Evolutionary conservation across 30 jellyfish, hydroid and myxozoan species (phyloP).

Genomic region (Aurelia coerulea): DNA sequence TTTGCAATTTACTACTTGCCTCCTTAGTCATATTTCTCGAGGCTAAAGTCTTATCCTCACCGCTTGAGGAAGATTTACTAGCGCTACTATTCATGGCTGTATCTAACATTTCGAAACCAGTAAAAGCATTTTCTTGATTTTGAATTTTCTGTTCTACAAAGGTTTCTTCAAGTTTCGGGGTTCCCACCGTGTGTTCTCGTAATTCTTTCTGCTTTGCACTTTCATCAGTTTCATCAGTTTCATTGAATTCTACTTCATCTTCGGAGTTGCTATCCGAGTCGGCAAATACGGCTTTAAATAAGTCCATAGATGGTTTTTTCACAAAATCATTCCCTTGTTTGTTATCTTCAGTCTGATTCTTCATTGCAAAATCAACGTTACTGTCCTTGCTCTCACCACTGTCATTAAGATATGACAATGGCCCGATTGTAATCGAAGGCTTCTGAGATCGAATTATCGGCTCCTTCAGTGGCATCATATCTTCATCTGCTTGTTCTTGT

Average conservation of each 20-base stretch:
- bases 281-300: slow-evolving; percentile 93
- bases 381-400: background rate
- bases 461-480: background rate
- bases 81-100: too few relatives aligned
- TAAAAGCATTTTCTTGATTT: too few relatives aligned
- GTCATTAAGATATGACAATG: slow-evolving; percentile 76
- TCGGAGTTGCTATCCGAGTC: slow-evolving; percentile 31
- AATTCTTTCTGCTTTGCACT: background rate
- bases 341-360: background rate
- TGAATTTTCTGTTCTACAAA: too few relatives aligned
- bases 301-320: slow-evolving; percentile 79
- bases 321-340: background rate
- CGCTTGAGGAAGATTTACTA: too few relatives aligned
- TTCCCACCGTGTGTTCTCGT: background rate
- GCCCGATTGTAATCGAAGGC: slow-evolving; percentile 58
- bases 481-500: background rate
- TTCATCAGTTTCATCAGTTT: background rate
- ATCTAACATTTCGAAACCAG: too few relatives aligned
- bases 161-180: too few relatives aligned
- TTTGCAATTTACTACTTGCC: too few relatives aligned
- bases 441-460: background rate
- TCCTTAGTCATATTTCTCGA: too few relatives aligned
- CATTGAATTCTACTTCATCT: background rate
- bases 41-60: too few relatives aligned
- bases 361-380: background rate